Base-by-base conservation (phyloP, 35 echinoderm and acorn worm species). In the Ophiothrix spiculata region DNA sequence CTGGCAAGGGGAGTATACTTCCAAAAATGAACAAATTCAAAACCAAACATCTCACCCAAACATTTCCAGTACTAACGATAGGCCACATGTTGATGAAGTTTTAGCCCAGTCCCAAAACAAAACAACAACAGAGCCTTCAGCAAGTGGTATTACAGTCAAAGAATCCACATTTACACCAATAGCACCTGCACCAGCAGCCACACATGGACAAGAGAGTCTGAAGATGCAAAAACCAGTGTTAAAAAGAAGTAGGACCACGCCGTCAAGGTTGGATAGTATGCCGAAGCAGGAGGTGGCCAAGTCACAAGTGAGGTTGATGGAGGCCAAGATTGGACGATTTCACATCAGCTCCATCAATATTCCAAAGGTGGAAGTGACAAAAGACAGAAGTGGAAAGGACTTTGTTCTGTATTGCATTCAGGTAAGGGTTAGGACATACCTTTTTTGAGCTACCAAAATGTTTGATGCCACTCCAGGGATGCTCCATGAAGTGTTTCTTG, bases 311-410 rank as follows among this genome's bases (percentile, higher is more conserved):
- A 69, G 60, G 25, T 69, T 69, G 25, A 10, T 69, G 60, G 60
- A 69, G 23, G 60, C 60, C 60, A 69, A 69, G 29, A 2, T 69
- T 12, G 60, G 60, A 15, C 4, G 25, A 69, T 69, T 69, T 69
- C 60, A 12, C 60, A 69, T 69, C 4, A 69, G 60, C 23, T 6
- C 60, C 29, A 28, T 69, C 16, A 10, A 1, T 28, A 69, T 69
- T 69, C 60, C 60, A 12, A 10, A 25, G 8, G 29, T 25, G 3
- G 60, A 69, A 69, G 10, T 69, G 60, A 69, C 23, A 2, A 69
- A 69, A 69, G 60, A 69, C 23, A 69, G 60, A 69, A 69, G 60
- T 69, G 60, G 60, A 25, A 69, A 69, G 25, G 60, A 69, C 16
- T 69, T 25, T n/a, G 60, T 69, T n/a, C 25, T 69, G 60, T 69